Evolutionary conservation across 2,888 invertebrate species (phyloP).

Genomic region (Colostygia pectinataria): DNA sequence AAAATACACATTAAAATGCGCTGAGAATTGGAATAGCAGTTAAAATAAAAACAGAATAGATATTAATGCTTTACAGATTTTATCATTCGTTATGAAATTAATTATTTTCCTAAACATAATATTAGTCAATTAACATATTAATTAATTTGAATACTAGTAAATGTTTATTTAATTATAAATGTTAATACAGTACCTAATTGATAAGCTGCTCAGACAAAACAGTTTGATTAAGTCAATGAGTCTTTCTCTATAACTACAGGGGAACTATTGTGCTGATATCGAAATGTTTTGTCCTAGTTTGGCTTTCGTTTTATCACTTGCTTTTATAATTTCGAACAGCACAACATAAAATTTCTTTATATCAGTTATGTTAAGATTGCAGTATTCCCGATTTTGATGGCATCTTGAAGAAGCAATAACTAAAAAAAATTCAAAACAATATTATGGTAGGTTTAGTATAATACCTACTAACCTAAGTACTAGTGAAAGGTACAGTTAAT

Average conservation of each 20-base stretch:
- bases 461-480: too few relatives aligned
- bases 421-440: too few relatives aligned
- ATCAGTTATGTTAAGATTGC: too few relatives aligned
- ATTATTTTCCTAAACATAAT: slow-evolving; percentile 26
- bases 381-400: too few relatives aligned
- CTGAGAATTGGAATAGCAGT: slow-evolving; percentile 22
- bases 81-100: slow-evolving; percentile 25
- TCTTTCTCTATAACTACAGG: background rate
- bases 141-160: slow-evolving; percentile 28
- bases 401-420: too few relatives aligned
- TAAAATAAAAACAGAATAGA: slow-evolving; percentile 25
- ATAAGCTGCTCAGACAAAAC: slow-evolving; percentile 14
- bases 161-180: slow-evolving; percentile 19
- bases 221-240: background rate
- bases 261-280: too few relatives aligned
- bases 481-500: too few relatives aligned
- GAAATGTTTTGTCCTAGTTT: too few relatives aligned
- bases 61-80: slow-evolving; percentile 21
- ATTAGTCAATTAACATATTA: slow-evolving; percentile 26
- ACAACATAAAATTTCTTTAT: too few relatives aligned
- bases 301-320: too few relatives aligned
- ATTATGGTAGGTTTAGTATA: too few relatives aligned
- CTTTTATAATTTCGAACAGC: too few relatives aligned
- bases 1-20: slow-evolving; percentile 21
- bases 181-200: slow-evolving; percentile 13